Conservation (phyloP, 2,113 vertebrate species). For the Oncorhynchus nerka region DNA sequence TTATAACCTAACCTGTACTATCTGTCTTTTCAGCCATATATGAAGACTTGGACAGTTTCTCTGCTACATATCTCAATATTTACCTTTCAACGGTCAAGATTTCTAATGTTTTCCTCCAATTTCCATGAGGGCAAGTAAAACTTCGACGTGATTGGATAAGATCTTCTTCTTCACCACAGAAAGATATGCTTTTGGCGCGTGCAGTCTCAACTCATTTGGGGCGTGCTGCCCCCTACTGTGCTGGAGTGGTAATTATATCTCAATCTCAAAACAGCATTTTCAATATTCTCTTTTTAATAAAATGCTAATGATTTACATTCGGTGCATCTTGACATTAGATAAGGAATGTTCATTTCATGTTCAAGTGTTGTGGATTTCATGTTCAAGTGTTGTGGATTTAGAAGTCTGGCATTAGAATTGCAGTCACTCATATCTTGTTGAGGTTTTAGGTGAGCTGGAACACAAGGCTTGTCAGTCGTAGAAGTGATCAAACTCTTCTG, state of each 20-base stretch:
- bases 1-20: neutral
- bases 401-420: neutral
- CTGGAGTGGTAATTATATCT: neutral
- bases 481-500: slow-evolving; percentile 70
- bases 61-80: neutral
- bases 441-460: neutral
- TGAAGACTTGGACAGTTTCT: slow-evolving; percentile 43
- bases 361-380: neutral
- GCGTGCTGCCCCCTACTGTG: neutral
- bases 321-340: too few relatives aligned
- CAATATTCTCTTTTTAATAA: neutral
- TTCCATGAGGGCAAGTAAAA: neutral
- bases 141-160: slow-evolving; percentile 34
- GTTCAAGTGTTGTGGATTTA: neutral
- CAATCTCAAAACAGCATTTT: neutral
- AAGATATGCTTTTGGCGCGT: slow-evolving; percentile 21
- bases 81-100: slow-evolving; percentile 25
- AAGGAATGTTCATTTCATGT: neutral
- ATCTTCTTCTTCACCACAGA: slow-evolving; percentile 44
- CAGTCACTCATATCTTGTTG: neutral
- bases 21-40: slow-evolving; percentile 35
- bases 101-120: neutral
- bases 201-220: neutral
- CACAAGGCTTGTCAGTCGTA: slow-evolving; percentile 55
- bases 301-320: neutral